Evolutionary conservation across 2,888 invertebrate species (phyloP), one percentile per base, ranked within the genome.

Genomic region (Caradrina clavipalpis): DNA sequence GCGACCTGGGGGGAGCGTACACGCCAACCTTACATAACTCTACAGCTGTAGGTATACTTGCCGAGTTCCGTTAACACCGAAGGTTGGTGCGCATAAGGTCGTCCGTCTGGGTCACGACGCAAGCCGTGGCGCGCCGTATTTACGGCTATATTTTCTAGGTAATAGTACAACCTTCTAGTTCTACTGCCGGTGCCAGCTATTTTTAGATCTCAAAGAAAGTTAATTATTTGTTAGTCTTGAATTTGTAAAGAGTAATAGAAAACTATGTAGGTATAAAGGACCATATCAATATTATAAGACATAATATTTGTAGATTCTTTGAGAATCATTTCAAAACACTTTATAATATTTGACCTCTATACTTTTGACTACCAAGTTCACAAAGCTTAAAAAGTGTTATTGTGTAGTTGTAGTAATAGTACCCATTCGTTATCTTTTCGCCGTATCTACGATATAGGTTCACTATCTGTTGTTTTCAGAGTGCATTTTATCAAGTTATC

Each of bases 71-170:
- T 91, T 90, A 89, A 91, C 88, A 87, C 88, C 89, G 92, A 94
- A 95, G 94, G 94, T 92, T 93, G 91, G 87, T 89, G 88, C 89
- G 90, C 88, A 90, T 92, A 92, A 93, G 92, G 93, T 93, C 92
- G 91, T 69, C 82, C 73, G 90, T 90, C 91, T 91, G 88, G 91
- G 92, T 91, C 91, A 91, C 90, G 87, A 86, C 81, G 78, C 81
- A 56, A 70, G 39, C 78, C 58, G 60, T 63, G 74, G 63, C 74
- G 78, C 75, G 76, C 72, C 62, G 78, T 81, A 76, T 79, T 82
- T 81, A 86, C 78, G 76, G 61, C 64, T 76, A 60, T 71, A 67
- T 81, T 76, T 79, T 77, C 75, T 77, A 75, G 58, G 69, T 73
- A 69, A 66, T 71, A 74, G 54, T 73, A 74, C 64, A 73, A 76